Evolutionary conservation across 2,797 vertebrate species (phyloP), one percentile per base, ranked within the genome.

Genomic region (Myripristis murdjan): DNA sequence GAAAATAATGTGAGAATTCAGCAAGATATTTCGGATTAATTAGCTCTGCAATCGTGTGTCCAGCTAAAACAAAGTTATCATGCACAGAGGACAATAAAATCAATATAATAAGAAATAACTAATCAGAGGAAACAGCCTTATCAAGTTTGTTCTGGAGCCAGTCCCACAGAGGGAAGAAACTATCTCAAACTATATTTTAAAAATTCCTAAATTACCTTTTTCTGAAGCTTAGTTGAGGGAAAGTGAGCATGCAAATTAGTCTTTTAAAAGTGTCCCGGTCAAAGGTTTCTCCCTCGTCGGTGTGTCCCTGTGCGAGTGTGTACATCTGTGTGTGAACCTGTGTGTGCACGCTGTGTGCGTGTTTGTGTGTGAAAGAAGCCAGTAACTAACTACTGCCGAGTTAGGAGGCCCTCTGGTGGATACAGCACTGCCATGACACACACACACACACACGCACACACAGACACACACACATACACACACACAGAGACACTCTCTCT

Each of bases 391-490:
- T 58, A 76, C 60, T 55, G 79, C 55, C 96, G 96, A 96, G 95
- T 95, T 95, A 97, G 95, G 95, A 96, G 95, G 97, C 97, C 97
- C 97, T 99, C 98, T 98, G 95, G 96, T 98, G 98, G 97, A 96
- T 94, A 92, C 80, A 88, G 68, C 85, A 8, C 92, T 81, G 93
- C 90, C 91, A 93, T 79, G 82, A 93, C 94, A 93, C 68, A 88
- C 64, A 87, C 71, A 87, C 90, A 62, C 56, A 56, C 56, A 43
- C 54, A 64, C 62, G 41, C 49, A 8, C 23, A 31, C 31, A 11
- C 15, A 70, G 61, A 35, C 26, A 35, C 51, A 46, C n/a, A 18
- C 43, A 46, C 43, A 12, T 16, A 12, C 43, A 16, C 18, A 46
- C 14, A 46, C 41, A 44, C 43, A 46, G 8, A 23, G 37, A 37